phyloP scores from a whole-genome alignment of 2,797 vertebrate species.

The Chiroxiphia lanceolata region DNA sequence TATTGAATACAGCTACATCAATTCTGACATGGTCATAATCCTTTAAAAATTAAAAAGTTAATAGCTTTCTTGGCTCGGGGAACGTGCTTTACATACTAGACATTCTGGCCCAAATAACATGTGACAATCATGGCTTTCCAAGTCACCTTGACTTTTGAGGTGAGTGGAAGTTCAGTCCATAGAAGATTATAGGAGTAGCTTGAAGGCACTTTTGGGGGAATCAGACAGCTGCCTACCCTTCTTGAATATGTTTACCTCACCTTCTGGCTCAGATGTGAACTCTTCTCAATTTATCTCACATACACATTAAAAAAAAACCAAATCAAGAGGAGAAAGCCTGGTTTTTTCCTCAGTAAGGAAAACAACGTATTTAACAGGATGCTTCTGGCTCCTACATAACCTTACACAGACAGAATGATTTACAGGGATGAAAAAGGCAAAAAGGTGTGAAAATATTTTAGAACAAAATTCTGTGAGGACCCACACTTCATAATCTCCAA shows the following conservation, averaged over 20 bases:
- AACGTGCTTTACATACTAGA: neutral
- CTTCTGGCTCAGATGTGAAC: neutral
- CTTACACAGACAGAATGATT: rapidly evolving
- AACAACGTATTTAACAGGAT: neutral
- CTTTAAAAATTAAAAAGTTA: neutral
- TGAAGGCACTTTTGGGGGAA: neutral
- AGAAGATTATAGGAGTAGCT: neutral
- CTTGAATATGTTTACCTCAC: neutral
- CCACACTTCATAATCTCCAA: neutral
- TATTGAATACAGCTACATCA: neutral
- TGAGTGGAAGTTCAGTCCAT: neutral
- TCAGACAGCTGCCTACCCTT: neutral
- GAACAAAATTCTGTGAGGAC: neutral
- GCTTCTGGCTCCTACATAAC: neutral
- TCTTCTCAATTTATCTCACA: neutral
- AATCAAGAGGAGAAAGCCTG: neutral
- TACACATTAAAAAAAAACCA: no score
- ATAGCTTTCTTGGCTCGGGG: neutral
- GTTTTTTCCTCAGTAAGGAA: neutral
- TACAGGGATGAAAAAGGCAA: neutral
- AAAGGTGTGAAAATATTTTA: neutral
- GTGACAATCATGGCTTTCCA: neutral
- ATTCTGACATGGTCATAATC: neutral
- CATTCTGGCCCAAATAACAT: neutral
- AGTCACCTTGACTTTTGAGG: neutral